Base-by-base conservation (phyloP, 2,797 vertebrate species). In the Chrysocyon brachyurus region DNA sequence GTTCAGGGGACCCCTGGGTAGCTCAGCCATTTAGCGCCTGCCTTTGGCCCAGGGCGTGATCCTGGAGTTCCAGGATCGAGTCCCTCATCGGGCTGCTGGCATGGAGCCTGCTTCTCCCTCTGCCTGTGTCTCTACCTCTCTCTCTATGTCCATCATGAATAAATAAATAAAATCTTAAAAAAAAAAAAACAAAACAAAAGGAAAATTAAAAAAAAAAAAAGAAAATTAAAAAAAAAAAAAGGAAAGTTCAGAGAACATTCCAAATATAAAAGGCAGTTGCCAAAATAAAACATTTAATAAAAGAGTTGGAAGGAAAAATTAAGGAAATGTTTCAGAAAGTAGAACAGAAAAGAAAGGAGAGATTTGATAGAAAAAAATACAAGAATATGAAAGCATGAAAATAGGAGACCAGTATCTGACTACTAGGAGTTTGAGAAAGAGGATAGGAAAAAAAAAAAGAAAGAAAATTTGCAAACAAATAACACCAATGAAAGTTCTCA, bases 291-390 rank as follows among this genome's bases (percentile, higher is more conserved):
- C 64, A 82, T 40, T 72, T 22, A 56, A 17, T 96, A 31, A 81
- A 81, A 70, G 63, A 94, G 17, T 73, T 85, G 54, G 33, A 95
- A 96, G 33, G 56, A 68, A 73, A 90, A 82, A 33, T 88, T 93
- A 73, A 78, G 66, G 59, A 85, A 92, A 68, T 95, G 26, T 72
- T 68, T 17, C 57, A 75, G 83, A 91, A 87, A 64, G 7, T 40
- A 78, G 86, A 93, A 91, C 49, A 49, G 54, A 83, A 90, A 88
- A 81, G 11, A 49, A 77, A 59, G 16, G 28, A 79, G 72, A 84
- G 68, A 1, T 77, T 89, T 77, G 36, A 82, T 61, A 93, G 21
- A 86, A 52, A 87, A 75, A 73, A 36, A 49, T 36, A 21, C 0
- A 73, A 64, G 64, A 73, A 75, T 70, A 64, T 33, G 40, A 33